Base-by-base conservation (phyloP, 2,888 invertebrate species). In the Pseudococcus jackbeardsleyi region DNA sequence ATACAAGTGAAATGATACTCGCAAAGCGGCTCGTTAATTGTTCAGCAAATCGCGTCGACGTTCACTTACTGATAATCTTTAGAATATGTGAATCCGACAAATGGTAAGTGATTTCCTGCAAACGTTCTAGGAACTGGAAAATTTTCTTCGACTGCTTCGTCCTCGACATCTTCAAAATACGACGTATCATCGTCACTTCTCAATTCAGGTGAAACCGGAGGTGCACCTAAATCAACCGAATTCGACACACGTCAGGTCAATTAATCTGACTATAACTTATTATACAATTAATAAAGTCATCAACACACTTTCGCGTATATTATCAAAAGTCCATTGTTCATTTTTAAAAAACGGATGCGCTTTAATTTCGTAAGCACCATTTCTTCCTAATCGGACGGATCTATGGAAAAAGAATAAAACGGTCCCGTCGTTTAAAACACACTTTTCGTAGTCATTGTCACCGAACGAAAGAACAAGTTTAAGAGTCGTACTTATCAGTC, bases 261-360 rank as follows among this genome's bases (percentile, higher is more conserved):
- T 1, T 33, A 33, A 33, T 33, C 3, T 3, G 3, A 33, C 26
- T 33, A 1, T 1, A 33, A 33, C 3, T 33, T 33, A n/a, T 33
- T 3, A 33, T 33, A 33, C 1, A 33, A 33, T 33, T 3, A 33
- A 33, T 33, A 33, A 33, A 3, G 26, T 33, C 3, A 3, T 33
- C 7, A 82, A 91, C 92, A 91, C 91, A 94, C 98, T 96, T 91
- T 98, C 96, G 89, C 98, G 93, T 89, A 99, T 94, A 91, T 96
- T 99, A 88, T 97, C 97, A 93, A 99, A 99, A 88, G 97, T 97
- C 99, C 99, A 99, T 90, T 98, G 96, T 91, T 98, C 97, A 92
- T 99, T 99, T 89, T 95, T 94, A 92, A 99, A 99, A 92, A 99
- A 99, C 26, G 95, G 94, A 93, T 99, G 99, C 89, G 93, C 93